Evolutionary conservation across 2,113 vertebrate species (phyloP), one percentile per base, ranked within the genome.

Genomic region (Tinamus guttatus): DNA sequence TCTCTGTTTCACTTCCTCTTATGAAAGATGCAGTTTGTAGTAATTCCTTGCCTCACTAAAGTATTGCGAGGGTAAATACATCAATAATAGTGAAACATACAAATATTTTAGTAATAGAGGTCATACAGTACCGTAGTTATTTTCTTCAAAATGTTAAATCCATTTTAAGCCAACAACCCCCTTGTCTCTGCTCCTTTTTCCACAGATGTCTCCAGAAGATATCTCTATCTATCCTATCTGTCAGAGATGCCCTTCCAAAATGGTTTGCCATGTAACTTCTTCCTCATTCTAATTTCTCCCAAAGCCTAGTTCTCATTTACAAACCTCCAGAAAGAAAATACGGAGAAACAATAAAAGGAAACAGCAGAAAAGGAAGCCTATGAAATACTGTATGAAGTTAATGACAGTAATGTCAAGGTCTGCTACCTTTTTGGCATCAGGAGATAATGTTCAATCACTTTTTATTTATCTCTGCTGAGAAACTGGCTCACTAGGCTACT

Each of bases 311-410:
- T 82, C n/a, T 67, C 6, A 19, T 43, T 89, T 78, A 52, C 1
- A 80, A 93, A 24, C 0, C 0, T 11, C n/a, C 7, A 75, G 51
- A 27, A 84, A 56, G 2, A 41, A 64, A 34, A 12, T 14, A 9
- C 25, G 11, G 3, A 43, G 70, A 84, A 40, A 1, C 1, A 24
- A 3, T 2, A 43, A 59, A 25, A 28, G 25, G 36, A 59, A 60
- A 24, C 1, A 30, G 0, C 30, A 68, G 69, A 47, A 19, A 0
- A 0, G 2, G 13, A 43, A 25, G 32, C 40, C 2, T 51, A 22
- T 11, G 58, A 40, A 82, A 82, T 71, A n/a, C 5, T 47, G 0
- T 25, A 28, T 51, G n/a, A 63, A 54, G 16, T 19, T 73, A 60
- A 41, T 43, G 30, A 19, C 3, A 70, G 5, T 9, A 65, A 36